Conservation (phyloP, 2,113 vertebrate species). For the Bolborhynchus lineola region DNA sequence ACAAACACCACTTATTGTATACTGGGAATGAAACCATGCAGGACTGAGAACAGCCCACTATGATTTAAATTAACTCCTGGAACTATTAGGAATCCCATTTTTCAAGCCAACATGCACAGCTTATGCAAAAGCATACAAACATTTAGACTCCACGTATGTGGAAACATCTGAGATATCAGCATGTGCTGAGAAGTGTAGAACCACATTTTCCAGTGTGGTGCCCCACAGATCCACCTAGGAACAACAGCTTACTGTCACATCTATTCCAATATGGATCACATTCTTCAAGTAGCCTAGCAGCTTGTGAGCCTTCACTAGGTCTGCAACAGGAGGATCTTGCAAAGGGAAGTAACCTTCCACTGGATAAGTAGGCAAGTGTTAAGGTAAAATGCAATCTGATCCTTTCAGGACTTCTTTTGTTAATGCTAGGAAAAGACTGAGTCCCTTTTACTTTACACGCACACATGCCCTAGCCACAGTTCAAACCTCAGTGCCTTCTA, state of each 20-base stretch:
- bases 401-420: background rate
- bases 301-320: conserved; percentile 85
- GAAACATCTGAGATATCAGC: background rate
- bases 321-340: conserved; percentile 85
- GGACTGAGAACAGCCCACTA: background rate
- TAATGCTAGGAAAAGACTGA: background rate
- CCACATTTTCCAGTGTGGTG: background rate
- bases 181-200: background rate
- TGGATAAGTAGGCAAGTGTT: conserved; percentile 85
- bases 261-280: conserved; percentile 82
- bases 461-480: background rate
- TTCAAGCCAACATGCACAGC: rapidly evolving
- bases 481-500: background rate
- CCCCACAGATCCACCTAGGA: background rate
- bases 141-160: background rate
- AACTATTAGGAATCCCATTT: background rate
- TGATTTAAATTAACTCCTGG: background rate
- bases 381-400: conserved; percentile 69
- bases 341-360: conserved; percentile 89
- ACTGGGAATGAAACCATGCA: background rate
- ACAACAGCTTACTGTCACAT: conserved; percentile 77
- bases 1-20: background rate
- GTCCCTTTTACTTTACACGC: background rate
- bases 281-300: conserved; percentile 89
- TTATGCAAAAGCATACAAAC: background rate